Conservation (phyloP, 2,797 vertebrate genomes). For the Momotus momota region DNA sequence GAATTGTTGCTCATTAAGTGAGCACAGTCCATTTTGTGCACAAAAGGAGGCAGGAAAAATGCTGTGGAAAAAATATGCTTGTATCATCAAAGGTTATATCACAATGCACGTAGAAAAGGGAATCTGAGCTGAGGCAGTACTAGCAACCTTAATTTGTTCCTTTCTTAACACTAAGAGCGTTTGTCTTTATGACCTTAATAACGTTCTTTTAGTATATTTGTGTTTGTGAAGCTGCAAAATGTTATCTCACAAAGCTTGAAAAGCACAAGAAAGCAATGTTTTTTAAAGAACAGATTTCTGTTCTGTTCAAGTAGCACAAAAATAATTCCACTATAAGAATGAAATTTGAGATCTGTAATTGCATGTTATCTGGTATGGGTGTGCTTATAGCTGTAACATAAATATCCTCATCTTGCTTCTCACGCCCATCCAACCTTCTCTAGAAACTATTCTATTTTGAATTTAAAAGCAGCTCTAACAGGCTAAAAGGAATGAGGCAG, state of each 20-base stretch:
- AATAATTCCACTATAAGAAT: not conserved
- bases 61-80: not conserved
- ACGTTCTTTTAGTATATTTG: not conserved
- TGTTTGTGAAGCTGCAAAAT: not conserved
- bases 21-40: not conserved
- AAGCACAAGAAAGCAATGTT: not conserved
- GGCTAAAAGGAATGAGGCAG: not conserved
- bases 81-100: not conserved
- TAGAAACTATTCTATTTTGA: not conserved
- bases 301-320: not conserved
- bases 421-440: not conserved
- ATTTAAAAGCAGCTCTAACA: conserved; percentile 30
- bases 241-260: not conserved
- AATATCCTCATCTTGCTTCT: not conserved
- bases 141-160: not conserved
- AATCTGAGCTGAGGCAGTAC: not conserved
- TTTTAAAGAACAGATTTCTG: not conserved
- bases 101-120: not conserved
- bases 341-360: not conserved
- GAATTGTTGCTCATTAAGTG: not conserved
- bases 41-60: not conserved
- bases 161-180: not conserved
- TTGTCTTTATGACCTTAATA: not conserved
- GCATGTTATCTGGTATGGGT: not conserved
- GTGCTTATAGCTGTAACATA: not conserved